These are phyloP conservation scores for Mus spicilegus DNA, from an alignment of 2,113 vertebrate species.

Conservation along the genomic window DNA sequence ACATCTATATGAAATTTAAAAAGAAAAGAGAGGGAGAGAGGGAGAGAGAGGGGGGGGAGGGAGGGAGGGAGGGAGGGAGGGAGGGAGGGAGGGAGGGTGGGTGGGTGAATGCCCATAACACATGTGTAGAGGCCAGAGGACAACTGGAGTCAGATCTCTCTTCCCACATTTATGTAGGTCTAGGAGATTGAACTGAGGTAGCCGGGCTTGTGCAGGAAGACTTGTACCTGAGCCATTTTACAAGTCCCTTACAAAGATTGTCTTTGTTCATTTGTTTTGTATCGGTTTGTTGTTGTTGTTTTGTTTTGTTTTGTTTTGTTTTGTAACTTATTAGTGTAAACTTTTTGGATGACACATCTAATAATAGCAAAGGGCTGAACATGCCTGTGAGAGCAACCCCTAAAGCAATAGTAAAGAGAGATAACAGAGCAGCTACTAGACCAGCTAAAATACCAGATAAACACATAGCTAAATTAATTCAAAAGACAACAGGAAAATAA, in stretches of 20 bases:
- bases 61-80: no score
- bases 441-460: not conserved
- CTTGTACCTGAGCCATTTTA: not conserved
- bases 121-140: not conserved
- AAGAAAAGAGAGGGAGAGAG: not conserved
- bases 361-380: not conserved
- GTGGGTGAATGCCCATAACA: not conserved
- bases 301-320: not conserved
- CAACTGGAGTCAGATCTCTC: not conserved
- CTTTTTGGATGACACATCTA: not conserved
- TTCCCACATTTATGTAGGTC: not conserved
- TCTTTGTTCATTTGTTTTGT: not conserved
- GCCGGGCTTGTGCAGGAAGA: not conserved
- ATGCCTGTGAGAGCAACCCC: not conserved
- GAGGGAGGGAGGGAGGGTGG: no score
- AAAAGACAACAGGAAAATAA: conserved; percentile 3
- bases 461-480: conserved; percentile 10
- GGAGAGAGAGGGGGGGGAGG: no score
- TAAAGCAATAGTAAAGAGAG: not conserved
- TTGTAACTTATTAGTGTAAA: not conserved
- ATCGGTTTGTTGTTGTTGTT: not conserved
- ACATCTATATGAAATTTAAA: not conserved
- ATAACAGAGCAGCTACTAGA: not conserved
- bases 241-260: not conserved
- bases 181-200: not conserved